Percentiles rank a stretch among this genome's conserved stretches.
Evolutionary conservation across 2,113 vertebrate species (phyloP).

Genomic region (Tretioscincus oriximinensis): DNA sequence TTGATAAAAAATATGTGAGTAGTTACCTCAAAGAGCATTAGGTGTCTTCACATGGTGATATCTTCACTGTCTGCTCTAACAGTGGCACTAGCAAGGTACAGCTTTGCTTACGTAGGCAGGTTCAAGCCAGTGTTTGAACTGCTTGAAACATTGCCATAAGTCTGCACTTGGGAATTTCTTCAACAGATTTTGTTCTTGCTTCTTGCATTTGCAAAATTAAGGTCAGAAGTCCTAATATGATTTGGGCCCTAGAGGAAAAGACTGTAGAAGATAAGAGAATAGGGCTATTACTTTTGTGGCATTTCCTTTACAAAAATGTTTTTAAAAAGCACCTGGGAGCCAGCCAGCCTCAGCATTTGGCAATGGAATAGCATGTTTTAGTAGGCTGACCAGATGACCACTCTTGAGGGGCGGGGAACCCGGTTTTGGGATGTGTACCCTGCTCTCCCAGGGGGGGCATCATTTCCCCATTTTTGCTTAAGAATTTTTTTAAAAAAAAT

Average conservation of each 20-base stretch:
- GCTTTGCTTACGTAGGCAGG: not conserved
- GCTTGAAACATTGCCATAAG: not conserved
- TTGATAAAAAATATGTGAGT: not conserved
- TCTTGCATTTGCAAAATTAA: not conserved
- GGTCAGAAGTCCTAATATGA: not conserved
- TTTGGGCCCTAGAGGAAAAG: not conserved
- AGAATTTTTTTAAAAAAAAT: too few relatives aligned
- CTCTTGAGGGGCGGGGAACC: too few relatives aligned
- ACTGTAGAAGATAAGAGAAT: not conserved
- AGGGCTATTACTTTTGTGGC: not conserved
- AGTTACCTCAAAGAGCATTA: not conserved
- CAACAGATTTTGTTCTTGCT: not conserved
- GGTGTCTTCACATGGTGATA: not conserved
- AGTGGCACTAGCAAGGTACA: not conserved
- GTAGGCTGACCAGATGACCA: too few relatives aligned
- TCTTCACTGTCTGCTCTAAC: not conserved
- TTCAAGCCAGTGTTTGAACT: not conserved
- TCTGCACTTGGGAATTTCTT: conserved; percentile 2
- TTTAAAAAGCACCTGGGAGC: not conserved
- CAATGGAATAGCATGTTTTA: not conserved
- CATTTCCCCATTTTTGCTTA: too few relatives aligned
- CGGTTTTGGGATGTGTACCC: too few relatives aligned
- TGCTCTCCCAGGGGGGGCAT: too few relatives aligned
- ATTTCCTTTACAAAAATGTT: not conserved
- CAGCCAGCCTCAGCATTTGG: not conserved